These are phyloP conservation scores for Catostylus mosaicus DNA, from an alignment of 30 jellyfish, hydroid and myxozoan genomes.

Conservation along the genomic window DNA sequence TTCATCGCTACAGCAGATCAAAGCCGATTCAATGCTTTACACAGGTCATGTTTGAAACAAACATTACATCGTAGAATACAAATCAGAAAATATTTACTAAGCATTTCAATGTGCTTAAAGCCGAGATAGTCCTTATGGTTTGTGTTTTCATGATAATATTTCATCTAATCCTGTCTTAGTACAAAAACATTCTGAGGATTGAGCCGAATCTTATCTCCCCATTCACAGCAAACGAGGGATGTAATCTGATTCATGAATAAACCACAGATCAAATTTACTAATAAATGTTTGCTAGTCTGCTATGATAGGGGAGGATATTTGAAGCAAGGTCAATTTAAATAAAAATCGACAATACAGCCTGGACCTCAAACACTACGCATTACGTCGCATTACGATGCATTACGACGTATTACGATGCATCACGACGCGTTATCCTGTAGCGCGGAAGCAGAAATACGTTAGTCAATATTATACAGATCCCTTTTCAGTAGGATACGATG, in stretches of 20 bases:
- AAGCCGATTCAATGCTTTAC: background rate
- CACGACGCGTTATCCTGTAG: too few relatives aligned
- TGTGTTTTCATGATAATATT: conserved; percentile 7
- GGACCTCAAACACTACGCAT: too few relatives aligned
- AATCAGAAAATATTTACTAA: background rate
- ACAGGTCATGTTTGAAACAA: background rate
- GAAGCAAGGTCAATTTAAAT: too few relatives aligned
- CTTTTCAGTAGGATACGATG: too few relatives aligned
- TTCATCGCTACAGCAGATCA: background rate
- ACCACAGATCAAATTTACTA: conserved; percentile 42
- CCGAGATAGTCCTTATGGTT: background rate
- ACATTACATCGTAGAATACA: background rate
- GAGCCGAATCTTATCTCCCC: conserved; percentile 11
- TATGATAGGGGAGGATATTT: too few relatives aligned
- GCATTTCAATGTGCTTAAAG: background rate
- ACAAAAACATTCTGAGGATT: background rate
- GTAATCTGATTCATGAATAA: conserved; percentile 22
- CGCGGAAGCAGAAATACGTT: too few relatives aligned
- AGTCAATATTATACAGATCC: too few relatives aligned
- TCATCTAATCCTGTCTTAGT: background rate
- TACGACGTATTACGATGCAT: too few relatives aligned
- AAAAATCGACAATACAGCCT: too few relatives aligned
- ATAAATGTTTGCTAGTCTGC: background rate
- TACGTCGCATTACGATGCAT: too few relatives aligned
- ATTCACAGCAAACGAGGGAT: conserved; percentile 28